Evolutionary conservation across 1,140 invertebrate species (phyloP).

Genomic region (Arion vulgaris): DNA sequence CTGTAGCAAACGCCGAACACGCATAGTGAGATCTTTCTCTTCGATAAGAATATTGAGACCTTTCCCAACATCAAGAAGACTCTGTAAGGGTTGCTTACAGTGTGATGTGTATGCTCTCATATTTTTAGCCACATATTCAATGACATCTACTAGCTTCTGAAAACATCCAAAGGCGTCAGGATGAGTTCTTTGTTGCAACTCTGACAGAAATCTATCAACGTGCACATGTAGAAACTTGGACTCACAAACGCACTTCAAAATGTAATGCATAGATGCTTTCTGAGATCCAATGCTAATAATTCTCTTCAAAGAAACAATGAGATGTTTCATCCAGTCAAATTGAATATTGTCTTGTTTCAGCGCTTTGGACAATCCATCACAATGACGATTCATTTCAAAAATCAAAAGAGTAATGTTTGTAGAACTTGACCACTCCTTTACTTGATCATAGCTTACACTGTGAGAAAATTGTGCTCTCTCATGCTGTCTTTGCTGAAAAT

Average conservation of each 20-base stretch:
- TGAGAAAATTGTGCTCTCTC: background rate
- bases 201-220: background rate
- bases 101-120: background rate
- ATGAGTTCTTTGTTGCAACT: background rate
- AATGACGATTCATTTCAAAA: background rate
- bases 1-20: background rate
- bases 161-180: slow-evolving; percentile 9
- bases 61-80: slow-evolving; percentile 7
- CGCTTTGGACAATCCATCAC: background rate
- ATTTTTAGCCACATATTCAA: slow-evolving; percentile 12
- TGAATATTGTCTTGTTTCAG: background rate
- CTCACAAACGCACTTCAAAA: slow-evolving; percentile 17
- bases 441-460: slow-evolving; percentile 2
- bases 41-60: background rate
- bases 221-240: slow-evolving; percentile 13
- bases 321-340: background rate
- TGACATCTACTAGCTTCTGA: slow-evolving; percentile 1
- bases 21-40: background rate
- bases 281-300: background rate
- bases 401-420: slow-evolving; percentile 6
- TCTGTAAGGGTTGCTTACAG: slow-evolving; percentile 11
- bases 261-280: background rate
- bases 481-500: background rate
- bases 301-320: slow-evolving; percentile 6
- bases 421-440: slow-evolving; percentile 11